A percentile compares a stretch with the other conserved stretches of the same genome.
Evolutionary conservation across 2,113 vertebrate genomes (phyloP).

Genomic region (Delphinus delphis): DNA sequence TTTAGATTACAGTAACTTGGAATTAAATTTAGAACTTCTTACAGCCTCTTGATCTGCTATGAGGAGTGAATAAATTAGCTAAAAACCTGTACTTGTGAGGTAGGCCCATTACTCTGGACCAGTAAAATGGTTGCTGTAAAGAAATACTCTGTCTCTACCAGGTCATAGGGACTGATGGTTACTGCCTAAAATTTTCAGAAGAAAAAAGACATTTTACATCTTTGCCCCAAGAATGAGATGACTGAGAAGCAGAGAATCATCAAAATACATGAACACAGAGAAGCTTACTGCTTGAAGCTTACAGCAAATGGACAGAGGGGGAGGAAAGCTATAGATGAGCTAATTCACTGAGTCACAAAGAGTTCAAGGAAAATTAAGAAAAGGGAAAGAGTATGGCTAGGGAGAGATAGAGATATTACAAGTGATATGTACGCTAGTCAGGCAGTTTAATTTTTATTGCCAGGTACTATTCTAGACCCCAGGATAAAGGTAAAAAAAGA

Average conservation of each 20-base stretch:
- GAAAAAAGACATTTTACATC: neutral
- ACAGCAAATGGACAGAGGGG: too few species aligned
- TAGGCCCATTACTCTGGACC: neutral
- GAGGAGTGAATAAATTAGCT: conserved; percentile 11
- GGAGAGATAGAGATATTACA: neutral
- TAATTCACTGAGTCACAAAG: neutral
- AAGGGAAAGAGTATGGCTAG: neutral
- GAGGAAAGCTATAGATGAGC: neutral
- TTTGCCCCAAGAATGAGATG: neutral
- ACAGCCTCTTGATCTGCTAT: neutral
- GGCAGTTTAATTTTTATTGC: neutral
- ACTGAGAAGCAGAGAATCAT: neutral
- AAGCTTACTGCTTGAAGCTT: neutral
- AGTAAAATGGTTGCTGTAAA: neutral
- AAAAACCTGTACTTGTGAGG: neutral
- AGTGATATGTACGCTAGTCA: neutral
- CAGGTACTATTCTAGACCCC: neutral
- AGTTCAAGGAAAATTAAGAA: neutral
- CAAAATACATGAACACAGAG: neutral
- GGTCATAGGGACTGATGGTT: neutral
- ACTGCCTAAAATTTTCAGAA: neutral
- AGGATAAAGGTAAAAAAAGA: neutral
- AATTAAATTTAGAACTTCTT: conserved; percentile 32
- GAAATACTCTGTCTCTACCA: neutral
- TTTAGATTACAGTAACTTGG: neutral